Base-by-base conservation (phyloP, 2,888 invertebrate genomes). In the Heliothis peltigera region DNA sequence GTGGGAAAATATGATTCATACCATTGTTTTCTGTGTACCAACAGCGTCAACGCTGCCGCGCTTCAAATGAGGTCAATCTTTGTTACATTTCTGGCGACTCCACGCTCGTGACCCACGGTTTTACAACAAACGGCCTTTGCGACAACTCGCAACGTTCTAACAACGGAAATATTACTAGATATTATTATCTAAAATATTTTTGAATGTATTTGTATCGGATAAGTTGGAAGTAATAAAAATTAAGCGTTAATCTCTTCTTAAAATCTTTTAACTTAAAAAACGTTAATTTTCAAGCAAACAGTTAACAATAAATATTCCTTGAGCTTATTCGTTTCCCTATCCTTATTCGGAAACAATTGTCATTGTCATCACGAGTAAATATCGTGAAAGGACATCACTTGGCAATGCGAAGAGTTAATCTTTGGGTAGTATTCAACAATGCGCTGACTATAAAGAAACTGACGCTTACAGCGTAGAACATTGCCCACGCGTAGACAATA, bases 1-100 rank as follows among this genome's bases (percentile, higher is more conserved):
- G 86, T 87, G 85, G 83, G 89, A 91, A 88, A 86, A 89, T 84
- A 86, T 92, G 91, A 92, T 83, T 92, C 92, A 91, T 81, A 63
- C 82, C 79, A 90, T 91, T 91, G 89, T 91, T 82, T 85, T 87
- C 84, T 83, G 78, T 82, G 85, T 79, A 77, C 82, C 76, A 82
- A 86, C 84, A 87, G 84, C 84, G 80, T 87, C 89, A 87, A 88
- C 82, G 84, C 74, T 77, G 76, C 86, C 86, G 88, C 82, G 82
- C 78, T 79, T 85, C 85, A 78, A 87, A 89, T 90, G 91, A 89
- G 90, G 91, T 86, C 87, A 89, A 88, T 86, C 87, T 87, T 87
- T 83, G 84, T 87, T 87, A 87, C 83, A 83, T 85, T 88, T 87
- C 84, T 84, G 85, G 79, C 77, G 79, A 82, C 71, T 82, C 80